Evolutionary conservation across 2,113 vertebrate species (phyloP).

Genomic region (Myiagra hebetior): DNA sequence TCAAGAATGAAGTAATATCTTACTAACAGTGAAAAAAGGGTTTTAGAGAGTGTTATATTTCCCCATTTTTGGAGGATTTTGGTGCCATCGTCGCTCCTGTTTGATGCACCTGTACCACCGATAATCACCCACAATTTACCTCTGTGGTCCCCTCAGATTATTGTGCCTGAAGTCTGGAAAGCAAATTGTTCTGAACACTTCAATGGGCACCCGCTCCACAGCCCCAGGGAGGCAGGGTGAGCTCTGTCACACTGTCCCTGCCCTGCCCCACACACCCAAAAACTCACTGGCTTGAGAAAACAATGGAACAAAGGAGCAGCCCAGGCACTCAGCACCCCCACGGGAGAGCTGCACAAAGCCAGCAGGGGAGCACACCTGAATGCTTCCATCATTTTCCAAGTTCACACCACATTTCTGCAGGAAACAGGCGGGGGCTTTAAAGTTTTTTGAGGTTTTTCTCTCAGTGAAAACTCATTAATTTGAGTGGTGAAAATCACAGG

Average conservation of each 20-base stretch:
- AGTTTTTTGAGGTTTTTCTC: background rate
- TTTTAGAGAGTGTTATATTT: background rate
- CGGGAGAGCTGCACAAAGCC: background rate
- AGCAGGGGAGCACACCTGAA: background rate
- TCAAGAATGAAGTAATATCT: background rate
- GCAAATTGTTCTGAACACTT: background rate
- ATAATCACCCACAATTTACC: background rate
- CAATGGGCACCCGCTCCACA: background rate
- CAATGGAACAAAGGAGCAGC: conserved; percentile 58
- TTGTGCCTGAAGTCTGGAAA: background rate
- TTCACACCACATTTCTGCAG: background rate
- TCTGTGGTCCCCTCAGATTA: accelerated
- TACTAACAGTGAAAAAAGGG: background rate
- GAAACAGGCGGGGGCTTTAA: background rate
- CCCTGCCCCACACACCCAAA: background rate
- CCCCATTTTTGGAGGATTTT: background rate
- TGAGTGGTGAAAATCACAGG: background rate
- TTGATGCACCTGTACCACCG: background rate
- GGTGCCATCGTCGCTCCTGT: accelerated
- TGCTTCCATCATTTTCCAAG: background rate
- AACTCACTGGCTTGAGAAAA: conserved; percentile 39
- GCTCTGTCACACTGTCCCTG: background rate
- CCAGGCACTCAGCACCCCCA: background rate
- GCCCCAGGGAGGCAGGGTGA: background rate
- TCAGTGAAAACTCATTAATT: background rate